Evolutionary conservation across 2,888 invertebrate species (phyloP).

Genomic region (Callyntrura guangdongensis): DNA sequence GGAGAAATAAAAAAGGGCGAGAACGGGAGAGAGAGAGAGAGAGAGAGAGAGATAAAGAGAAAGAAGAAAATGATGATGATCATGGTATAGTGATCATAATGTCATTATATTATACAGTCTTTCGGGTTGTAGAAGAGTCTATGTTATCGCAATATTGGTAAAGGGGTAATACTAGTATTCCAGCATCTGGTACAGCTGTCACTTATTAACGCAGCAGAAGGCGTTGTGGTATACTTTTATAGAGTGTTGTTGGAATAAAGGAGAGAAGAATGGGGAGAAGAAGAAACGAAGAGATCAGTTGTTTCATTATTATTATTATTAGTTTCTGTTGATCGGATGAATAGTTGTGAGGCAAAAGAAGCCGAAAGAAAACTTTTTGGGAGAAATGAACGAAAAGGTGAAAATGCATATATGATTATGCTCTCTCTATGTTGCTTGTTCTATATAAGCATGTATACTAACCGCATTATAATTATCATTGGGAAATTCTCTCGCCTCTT

Average conservation of each 20-base stretch:
- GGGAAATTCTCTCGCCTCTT: too few species aligned
- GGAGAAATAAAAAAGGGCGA: background rate
- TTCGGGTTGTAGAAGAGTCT: background rate
- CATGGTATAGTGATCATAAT: slow-evolving; percentile 17
- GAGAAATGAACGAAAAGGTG: too few species aligned
- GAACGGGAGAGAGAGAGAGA: background rate
- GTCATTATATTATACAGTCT: background rate
- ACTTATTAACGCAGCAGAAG: background rate
- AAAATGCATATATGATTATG: too few species aligned
- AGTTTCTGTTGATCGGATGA: background rate
- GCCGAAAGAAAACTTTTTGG: too few species aligned
- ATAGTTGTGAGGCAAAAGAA: background rate
- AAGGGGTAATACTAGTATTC: background rate
- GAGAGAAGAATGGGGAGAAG: background rate
- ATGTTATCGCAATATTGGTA: background rate
- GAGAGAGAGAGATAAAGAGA: background rate
- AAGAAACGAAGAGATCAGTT: background rate
- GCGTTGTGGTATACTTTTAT: background rate
- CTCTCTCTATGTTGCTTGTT: too few species aligned
- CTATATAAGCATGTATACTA: too few species aligned
- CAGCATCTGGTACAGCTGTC: slow-evolving; percentile 5
- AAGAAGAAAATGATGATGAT: slow-evolving; percentile 5
- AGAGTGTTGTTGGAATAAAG: background rate
- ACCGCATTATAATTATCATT: too few species aligned
- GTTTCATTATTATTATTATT: background rate